Percentiles rank a stretch among this genome's conserved stretches.
Conservation (phyloP, 2,888 invertebrate genomes). For the Selenia dentaria region DNA sequence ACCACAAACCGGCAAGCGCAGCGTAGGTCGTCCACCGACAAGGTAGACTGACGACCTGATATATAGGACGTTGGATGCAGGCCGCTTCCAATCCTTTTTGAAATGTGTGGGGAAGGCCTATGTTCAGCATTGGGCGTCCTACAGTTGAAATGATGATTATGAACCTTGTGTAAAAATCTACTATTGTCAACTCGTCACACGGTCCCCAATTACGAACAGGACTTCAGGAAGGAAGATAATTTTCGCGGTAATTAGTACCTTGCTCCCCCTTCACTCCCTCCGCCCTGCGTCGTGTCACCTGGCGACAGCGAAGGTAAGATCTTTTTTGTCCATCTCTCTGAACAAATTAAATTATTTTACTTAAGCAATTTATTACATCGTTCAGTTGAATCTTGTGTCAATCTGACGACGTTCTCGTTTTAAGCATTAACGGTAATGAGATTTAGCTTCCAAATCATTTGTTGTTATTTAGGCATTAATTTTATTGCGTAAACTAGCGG, state of each 20-base stretch:
- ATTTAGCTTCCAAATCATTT: not conserved
- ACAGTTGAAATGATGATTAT: too few species aligned
- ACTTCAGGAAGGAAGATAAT: constrained; percentile 28
- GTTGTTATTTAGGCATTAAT: too few species aligned
- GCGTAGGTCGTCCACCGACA: too few species aligned
- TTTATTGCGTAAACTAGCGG: too few species aligned
- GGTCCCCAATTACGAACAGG: not conserved
- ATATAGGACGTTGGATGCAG: too few species aligned
- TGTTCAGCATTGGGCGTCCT: too few species aligned
- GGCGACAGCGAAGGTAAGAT: constrained; percentile 6
- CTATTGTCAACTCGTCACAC: too few species aligned
- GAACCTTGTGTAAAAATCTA: too few species aligned
- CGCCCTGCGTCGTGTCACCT: constrained; percentile 29
- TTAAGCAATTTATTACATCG: constrained; percentile 2
- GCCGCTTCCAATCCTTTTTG: too few species aligned
- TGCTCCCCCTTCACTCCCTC: constrained; percentile 2
- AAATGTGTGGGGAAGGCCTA: too few species aligned
- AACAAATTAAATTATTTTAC: constrained; percentile 5
- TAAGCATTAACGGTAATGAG: constrained; percentile 1
- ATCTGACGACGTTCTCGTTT: not conserved
- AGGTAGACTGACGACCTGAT: too few species aligned
- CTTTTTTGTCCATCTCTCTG: not conserved
- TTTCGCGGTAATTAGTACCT: constrained; percentile 42
- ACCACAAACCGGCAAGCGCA: too few species aligned
- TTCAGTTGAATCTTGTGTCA: constrained; percentile 2